Evolutionary conservation across 2,888 invertebrate genomes (phyloP).

Genomic region (Nemotelus pantherinus): DNA sequence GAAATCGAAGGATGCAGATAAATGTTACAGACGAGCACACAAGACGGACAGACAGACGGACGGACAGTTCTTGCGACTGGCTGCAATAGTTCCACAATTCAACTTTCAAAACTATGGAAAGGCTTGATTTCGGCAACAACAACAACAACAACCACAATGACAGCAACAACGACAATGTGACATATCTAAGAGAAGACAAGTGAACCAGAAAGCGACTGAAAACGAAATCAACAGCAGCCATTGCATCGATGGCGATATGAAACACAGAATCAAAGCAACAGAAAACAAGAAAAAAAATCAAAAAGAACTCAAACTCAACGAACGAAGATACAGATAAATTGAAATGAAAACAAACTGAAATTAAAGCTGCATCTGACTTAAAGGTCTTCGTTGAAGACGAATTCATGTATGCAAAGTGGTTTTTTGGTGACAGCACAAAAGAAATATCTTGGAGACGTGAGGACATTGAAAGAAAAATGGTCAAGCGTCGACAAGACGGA

Average conservation of each 20-base stretch:
- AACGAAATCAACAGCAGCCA: constrained; percentile 10
- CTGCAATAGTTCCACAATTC: constrained; percentile 16
- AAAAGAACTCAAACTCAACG: no score
- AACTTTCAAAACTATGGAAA: background rate
- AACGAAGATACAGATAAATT: constrained; percentile 8
- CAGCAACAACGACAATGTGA: constrained; percentile 24
- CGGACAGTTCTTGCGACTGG: constrained; percentile 43
- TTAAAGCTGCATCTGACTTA: constrained; percentile 42
- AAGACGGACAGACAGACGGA: constrained; percentile 31
- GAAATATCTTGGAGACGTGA: constrained; percentile 52
- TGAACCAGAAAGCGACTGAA: constrained; percentile 29
- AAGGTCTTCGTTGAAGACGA: constrained; percentile 55
- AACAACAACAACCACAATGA: background rate
- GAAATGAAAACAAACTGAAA: constrained; percentile 35
- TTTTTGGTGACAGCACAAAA: constrained; percentile 56
- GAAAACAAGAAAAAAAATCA: background rate
- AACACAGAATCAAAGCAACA: constrained; percentile 23
- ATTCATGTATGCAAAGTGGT: constrained; percentile 63
- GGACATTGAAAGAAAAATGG: constrained; percentile 47
- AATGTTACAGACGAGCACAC: constrained; percentile 40
- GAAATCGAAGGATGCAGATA: constrained; percentile 46
- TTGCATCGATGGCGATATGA: background rate
- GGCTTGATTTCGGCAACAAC: constrained; percentile 31
- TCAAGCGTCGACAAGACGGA: constrained; percentile 33
- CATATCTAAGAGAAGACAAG: constrained; percentile 40